phyloP scores from a whole-genome alignment of 2,888 invertebrate species.

The Rotaria socialis region DNA sequence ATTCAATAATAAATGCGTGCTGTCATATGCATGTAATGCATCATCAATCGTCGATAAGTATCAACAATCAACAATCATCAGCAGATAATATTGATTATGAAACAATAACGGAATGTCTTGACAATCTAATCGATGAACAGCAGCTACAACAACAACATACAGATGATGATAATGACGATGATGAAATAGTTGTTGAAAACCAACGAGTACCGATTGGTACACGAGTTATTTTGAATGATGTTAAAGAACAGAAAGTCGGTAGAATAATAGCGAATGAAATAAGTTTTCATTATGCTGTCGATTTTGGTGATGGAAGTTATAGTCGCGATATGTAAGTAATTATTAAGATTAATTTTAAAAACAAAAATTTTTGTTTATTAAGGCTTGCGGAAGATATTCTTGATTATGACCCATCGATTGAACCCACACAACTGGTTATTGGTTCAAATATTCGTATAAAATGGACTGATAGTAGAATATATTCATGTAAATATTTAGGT shows the following conservation, averaged over 20 bases:
- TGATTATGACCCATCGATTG: neutral
- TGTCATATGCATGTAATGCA: neutral
- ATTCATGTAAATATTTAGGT: neutral
- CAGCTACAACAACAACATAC: neutral
- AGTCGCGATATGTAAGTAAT: neutral
- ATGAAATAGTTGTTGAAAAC: neutral
- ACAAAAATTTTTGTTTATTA: too few relatives aligned
- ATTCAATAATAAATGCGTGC: neutral
- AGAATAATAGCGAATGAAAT: neutral
- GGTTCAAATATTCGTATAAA: slow-evolving; percentile 1
- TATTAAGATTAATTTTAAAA: too few relatives aligned
- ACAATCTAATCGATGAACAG: neutral
- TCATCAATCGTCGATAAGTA: neutral
- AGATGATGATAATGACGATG: neutral
- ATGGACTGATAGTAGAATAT: neutral
- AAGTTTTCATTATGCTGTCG: neutral
- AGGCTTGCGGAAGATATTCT: neutral
- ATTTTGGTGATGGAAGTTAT: neutral
- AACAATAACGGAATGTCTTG: neutral
- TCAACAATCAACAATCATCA: neutral
- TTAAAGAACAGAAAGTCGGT: neutral
- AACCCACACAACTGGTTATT: neutral
- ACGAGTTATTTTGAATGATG: neutral
- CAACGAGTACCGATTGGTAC: neutral
- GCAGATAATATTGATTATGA: neutral